Evolutionary conservation across 2,113 vertebrate species (phyloP).

Genomic region (Xiphophorus couchianus): DNA sequence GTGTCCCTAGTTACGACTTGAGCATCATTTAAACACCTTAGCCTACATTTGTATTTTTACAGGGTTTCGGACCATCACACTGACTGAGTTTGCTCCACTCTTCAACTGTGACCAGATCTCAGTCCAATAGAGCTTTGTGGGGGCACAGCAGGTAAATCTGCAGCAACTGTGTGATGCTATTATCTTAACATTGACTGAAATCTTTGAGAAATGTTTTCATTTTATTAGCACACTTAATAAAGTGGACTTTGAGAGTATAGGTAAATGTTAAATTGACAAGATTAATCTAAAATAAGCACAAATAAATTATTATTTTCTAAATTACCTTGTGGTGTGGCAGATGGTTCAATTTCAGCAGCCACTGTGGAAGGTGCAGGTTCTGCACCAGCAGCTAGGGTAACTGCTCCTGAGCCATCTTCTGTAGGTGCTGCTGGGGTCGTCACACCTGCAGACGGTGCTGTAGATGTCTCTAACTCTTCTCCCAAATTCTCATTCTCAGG

Average conservation of each 20-base stretch:
- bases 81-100: not conserved
- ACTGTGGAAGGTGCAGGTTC: not conserved
- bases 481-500: too few relatives aligned
- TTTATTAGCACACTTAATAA: not conserved
- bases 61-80: not conserved
- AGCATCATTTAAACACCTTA: not conserved
- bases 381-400: not conserved
- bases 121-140: not conserved
- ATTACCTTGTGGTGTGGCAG: not conserved
- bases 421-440: not conserved
- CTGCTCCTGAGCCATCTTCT: not conserved
- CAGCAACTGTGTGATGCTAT: not conserved
- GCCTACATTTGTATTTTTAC: not conserved
- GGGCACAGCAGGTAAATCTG: not conserved
- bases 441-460: not conserved
- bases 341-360: not conserved
- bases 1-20: not conserved
- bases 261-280: not conserved
- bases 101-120: not conserved
- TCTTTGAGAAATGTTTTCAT: too few relatives aligned
- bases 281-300: not conserved
- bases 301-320: not conserved
- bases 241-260: not conserved
- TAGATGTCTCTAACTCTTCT: not conserved
- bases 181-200: too few relatives aligned